Evolutionary conservation across 2,113 vertebrate genomes (phyloP).

Genomic region (Mesoclemmys tuberculata): DNA sequence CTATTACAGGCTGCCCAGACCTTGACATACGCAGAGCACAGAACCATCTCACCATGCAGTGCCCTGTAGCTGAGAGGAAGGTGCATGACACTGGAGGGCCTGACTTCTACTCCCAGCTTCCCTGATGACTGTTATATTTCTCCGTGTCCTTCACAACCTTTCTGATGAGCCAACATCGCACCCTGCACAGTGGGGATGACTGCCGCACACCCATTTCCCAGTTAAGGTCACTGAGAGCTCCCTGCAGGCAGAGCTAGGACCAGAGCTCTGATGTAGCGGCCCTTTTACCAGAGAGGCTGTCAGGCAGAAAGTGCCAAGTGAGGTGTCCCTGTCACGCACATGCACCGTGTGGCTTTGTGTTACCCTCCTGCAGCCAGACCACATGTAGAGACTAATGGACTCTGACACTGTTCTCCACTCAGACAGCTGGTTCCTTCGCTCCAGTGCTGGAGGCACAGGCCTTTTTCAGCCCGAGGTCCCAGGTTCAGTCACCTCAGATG

Average conservation of each 20-base stretch:
- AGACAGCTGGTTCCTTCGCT: neutral
- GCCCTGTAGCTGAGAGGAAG: too few relatives aligned
- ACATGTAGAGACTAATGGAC: neutral
- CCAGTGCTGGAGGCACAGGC: neutral
- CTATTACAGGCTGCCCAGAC: too few relatives aligned
- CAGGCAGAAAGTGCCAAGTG: neutral
- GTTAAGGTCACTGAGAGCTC: neutral
- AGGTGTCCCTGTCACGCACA: neutral
- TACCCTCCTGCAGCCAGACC: neutral
- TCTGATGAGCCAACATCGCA: too few relatives aligned
- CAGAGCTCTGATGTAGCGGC: neutral
- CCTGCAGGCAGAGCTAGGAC: too few relatives aligned
- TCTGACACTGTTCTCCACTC: neutral
- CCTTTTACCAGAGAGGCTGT: neutral
- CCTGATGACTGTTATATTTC: too few relatives aligned
- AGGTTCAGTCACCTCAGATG: neutral
- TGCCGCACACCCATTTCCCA: neutral
- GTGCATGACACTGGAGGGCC: too few relatives aligned
- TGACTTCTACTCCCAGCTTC: too few relatives aligned
- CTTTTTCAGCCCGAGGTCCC: neutral
- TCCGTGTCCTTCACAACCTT: too few relatives aligned
- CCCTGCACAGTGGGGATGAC: neutral
- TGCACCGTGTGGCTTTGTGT: neutral
- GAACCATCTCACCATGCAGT: too few relatives aligned
- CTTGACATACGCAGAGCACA: too few relatives aligned